Percentiles rank a stretch among this genome's conserved stretches.
Evolutionary conservation across 2,113 vertebrate genomes (phyloP).

Genomic region (Myiozetetes cayanensis): DNA sequence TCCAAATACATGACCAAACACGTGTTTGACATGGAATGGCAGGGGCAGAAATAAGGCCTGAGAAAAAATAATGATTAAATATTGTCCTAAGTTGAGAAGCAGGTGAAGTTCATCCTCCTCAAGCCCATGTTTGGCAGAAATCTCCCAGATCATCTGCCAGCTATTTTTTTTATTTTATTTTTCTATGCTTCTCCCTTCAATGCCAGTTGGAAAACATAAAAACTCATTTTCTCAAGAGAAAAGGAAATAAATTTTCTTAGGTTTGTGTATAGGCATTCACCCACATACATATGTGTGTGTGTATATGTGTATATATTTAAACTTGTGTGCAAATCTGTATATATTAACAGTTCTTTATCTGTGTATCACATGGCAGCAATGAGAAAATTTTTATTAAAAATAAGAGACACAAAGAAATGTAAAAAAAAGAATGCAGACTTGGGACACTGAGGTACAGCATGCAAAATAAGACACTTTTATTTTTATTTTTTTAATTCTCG

Average conservation of each 20-base stretch:
- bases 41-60: constrained; percentile 9
- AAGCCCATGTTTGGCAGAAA: constrained; percentile 35
- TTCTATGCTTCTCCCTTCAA: neutral
- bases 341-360: neutral
- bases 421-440: neutral
- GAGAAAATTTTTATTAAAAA: neutral
- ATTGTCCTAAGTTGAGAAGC: constrained; percentile 49
- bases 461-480: neutral
- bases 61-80: constrained; percentile 54
- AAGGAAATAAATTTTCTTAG: neutral
- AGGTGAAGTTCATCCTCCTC: constrained; percentile 61
- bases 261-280: neutral
- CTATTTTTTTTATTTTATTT: neutral
- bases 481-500: neutral
- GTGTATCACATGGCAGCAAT: neutral
- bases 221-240: neutral
- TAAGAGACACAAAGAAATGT: neutral
- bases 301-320: neutral
- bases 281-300: neutral
- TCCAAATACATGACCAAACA: neutral
- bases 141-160: constrained; percentile 19
- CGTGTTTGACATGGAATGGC: neutral
- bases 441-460: neutral
- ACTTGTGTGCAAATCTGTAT: neutral
- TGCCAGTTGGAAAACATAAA: constrained; percentile 57